Conservation (phyloP, 2,113 vertebrate genomes). For the Ochotona princeps region DNA sequence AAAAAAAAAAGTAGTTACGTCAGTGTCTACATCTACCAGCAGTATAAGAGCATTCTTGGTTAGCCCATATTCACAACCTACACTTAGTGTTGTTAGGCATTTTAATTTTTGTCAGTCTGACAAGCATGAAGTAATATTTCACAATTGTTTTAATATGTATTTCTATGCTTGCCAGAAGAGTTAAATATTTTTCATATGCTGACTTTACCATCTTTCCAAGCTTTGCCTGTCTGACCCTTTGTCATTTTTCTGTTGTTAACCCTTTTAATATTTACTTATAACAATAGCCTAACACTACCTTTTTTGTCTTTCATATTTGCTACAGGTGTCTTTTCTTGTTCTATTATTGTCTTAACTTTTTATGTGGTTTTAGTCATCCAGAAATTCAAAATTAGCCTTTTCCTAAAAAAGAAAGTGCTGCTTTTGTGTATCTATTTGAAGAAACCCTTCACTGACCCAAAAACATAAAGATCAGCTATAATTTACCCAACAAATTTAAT, state of each 20-base stretch:
- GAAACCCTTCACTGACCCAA: neutral
- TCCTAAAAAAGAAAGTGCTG: neutral
- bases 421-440: neutral
- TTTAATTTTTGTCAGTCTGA: neutral
- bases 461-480: neutral
- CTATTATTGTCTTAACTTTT: conserved; percentile 3
- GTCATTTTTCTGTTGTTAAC: conserved; percentile 21
- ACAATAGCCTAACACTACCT: neutral
- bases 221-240: neutral
- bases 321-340: neutral
- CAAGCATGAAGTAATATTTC: neutral
- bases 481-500: neutral
- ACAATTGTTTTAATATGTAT: neutral
- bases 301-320: neutral
- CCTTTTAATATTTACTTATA: conserved; percentile 4
- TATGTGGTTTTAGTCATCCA: neutral
- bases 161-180: neutral
- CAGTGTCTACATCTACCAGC: neutral
- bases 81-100: neutral
- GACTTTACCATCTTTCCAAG: neutral
- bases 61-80: neutral
- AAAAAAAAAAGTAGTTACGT: neutral
- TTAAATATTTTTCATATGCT: neutral
- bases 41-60: neutral
- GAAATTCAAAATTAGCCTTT: conserved; percentile 38